Evolutionary conservation across 2,888 invertebrate genomes (phyloP), one percentile per base, ranked within the genome.

Genomic region (Heteromurus nitidus): DNA sequence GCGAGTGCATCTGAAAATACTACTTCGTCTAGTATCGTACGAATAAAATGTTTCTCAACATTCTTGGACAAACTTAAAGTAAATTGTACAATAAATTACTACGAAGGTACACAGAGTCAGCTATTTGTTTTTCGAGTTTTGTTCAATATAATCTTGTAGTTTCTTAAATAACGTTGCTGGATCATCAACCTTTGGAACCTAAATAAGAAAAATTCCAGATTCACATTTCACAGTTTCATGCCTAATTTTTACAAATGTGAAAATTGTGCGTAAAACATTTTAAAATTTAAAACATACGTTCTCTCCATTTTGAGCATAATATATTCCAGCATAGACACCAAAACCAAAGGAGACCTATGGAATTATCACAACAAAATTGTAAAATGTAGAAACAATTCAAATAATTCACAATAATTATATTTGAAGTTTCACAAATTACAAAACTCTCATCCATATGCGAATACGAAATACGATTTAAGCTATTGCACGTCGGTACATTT

Each of bases 181-280:
- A 87, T 96, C 94, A 90, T 96, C 96, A 3, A 96, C 94, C 89
- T 93, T 92, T 7, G 96, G 95, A 85, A 96, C 91, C 95, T 96
- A 90, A 76, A 91, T 9, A 36, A 36, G 9, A 7, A 36, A 36
- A 36, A 50, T n/a, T 36, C 36, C 36, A 36, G 36, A 36, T 9
- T 36, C n/a, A n/a, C n/a, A 13, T 36, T 5, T 36, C 5, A 36
- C 5, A 36, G 36, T 5, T 36, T 9, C 36, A 36, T 36, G 36
- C n/a, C n/a, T n/a, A n/a, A n/a, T 36, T 36, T 36, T 36, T 13
- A 36, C 36, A 36, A 5, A 36, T 13, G 36, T 36, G 13, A 36
- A 36, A 36, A 36, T 13, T 36, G 50, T 7, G 3, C 18, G n/a
- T n/a, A 50, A 11, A 50, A 50, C 50, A 50, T 13, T 5, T 50